Evolutionary conservation across 1,140 invertebrate species (phyloP), one percentile per base, ranked within the genome.

Genomic region (Eubasilissa regina): DNA sequence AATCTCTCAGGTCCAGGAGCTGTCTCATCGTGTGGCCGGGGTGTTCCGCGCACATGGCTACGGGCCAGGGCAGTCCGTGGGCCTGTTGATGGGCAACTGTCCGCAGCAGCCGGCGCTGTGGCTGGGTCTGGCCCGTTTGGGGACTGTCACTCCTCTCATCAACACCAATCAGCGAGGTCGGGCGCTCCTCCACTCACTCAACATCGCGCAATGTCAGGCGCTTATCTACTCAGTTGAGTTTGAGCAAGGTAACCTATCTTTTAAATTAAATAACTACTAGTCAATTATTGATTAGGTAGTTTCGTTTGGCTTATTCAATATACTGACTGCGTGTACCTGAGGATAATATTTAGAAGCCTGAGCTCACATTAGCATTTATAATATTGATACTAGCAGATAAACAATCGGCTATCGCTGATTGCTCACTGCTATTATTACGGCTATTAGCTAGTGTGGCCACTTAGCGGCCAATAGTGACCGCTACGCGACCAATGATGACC

Each of bases 121-220:
- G 97, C 88, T 99, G 4, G 97, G 97, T 6, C 89, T 97, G 21
- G 92, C 94, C 1, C 96, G 98, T 86, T 88, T 98, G 45, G 98
- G 98, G 0, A 92, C 96, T 0, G 93, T 97, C 12, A 91, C 93
- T 0, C 95, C 98, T 0, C 91, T 99, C 17, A 97, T 99, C 81
- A 99, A 99, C 85, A 97, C 94, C 55, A 98, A 99, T 86, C 91
- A 98, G 77, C 92, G 94, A 53, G 92, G 94, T 64, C 91, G 91
- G 56, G 93, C 97, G 0, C 89, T 99, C 13, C 85, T 94, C n/a
- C 97, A 99, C 87, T 97, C 95, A 64, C 93, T 99, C 21, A 93
- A 90, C 4, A 92, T 96, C 19, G 94, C 95, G 0, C 92, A 95
- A 82, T 94, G 95, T 84, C 93, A 95, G 80, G 94, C 93, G 3